Conservation (phyloP, 1,140 invertebrate genomes). For the Aphaenogaster rudis region DNA sequence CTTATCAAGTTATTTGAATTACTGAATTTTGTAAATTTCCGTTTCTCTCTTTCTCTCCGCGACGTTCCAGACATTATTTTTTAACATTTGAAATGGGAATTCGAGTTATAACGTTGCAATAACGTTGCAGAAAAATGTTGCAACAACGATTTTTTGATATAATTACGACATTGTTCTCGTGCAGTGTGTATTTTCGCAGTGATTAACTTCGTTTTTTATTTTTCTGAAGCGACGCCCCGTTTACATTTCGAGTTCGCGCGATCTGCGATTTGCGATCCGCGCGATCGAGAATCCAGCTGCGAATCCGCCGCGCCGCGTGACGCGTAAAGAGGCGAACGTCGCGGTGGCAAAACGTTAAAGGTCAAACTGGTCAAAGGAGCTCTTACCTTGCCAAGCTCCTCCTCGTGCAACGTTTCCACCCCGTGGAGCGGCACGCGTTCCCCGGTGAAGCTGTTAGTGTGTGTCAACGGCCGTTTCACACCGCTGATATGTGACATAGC, state of each 20-base stretch:
- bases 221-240: not conserved
- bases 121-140: not conserved
- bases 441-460: conserved; percentile 96
- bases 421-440: conserved; percentile 96
- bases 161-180: not conserved
- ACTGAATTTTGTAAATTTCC: not conserved
- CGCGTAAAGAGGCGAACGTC: not conserved
- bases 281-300: not conserved
- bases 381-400: conserved; percentile 93
- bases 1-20: not conserved
- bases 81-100: not conserved
- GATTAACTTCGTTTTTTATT: not conserved
- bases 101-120: not conserved
- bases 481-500: conserved; percentile 97
- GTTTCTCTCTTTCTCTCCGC: not conserved
- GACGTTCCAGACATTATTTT: not conserved
- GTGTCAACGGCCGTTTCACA: conserved; percentile 94
- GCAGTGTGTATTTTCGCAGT: not conserved
- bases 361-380: not conserved
- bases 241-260: not conserved
- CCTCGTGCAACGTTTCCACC: conserved; percentile 96
- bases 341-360: conserved; percentile 12
- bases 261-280: not conserved
- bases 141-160: not conserved
- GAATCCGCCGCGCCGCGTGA: not conserved